Base-by-base conservation (phyloP, 2,113 vertebrate genomes). In the Phoxinus phoxinus region DNA sequence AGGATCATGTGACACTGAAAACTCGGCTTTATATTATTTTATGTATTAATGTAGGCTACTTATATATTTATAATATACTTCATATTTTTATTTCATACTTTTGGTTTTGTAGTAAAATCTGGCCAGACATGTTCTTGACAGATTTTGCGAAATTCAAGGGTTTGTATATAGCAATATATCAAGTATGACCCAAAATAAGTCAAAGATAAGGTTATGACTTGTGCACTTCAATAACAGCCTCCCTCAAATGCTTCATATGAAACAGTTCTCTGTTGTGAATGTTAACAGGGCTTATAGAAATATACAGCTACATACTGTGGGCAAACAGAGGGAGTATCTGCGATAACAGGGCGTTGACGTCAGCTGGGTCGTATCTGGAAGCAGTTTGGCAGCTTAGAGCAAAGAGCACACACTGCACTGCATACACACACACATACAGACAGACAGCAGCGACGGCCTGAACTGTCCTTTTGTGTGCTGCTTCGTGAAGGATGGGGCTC, bases 401-500 rank as follows among this genome's bases (percentile, higher is more conserved):
- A 83, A 83, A 69, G 25, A 76, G 72, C 58, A n/a, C 73, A 51
- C 37, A 59, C 71, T 48, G 35, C 7, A 23, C 15, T 58, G 30
- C 80, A 82, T 15, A 30, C 63, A 35, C 3, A 13, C 21, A 48
- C 51, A 63, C 1, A 8, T 5, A 75, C 69, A 46, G 25, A 56
- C 13, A 51, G 12, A 78, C 10, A 67, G 6, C 2, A 76, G 19
- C 17, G 4, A 37, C 13, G 13, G 27, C 32, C 83, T 63, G 65
- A 83, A 84, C 32, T 84, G 75, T 81, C 71, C 59, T 59, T 74
- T 37, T 84, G 74, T 87, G 53, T 13, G 81, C 58, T 73, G 78
- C 79, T 72, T 69, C 77, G 73, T 87, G 53, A 59, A 10, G 1
- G 58, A 83, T 56, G 61, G 63, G 81, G 80, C 56, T 76, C 53